Evolutionary conservation across 2,113 vertebrate species (phyloP).

Genomic region (Pimephales promelas): DNA sequence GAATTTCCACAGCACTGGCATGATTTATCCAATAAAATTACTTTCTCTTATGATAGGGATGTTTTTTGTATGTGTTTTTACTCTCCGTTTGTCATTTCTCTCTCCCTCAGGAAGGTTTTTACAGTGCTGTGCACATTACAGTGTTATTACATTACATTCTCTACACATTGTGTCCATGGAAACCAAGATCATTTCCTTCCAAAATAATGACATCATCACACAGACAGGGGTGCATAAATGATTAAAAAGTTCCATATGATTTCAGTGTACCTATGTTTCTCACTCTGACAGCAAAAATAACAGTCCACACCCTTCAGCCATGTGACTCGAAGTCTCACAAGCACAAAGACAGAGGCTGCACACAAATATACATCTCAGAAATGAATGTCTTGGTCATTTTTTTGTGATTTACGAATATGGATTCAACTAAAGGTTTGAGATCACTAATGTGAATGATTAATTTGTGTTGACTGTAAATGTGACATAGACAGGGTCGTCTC

Average conservation of each 20-base stretch:
- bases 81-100: not conserved
- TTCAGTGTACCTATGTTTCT: not conserved
- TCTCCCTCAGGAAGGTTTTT: not conserved
- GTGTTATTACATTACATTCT: not conserved
- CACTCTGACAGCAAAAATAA: constrained; percentile 41
- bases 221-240: not conserved
- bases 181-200: constrained; percentile 37
- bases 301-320: constrained; percentile 42
- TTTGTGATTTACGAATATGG: not conserved
- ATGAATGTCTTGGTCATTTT: not conserved
- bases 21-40: not conserved
- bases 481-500: not conserved
- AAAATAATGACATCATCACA: constrained; percentile 15
- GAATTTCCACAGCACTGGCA: not conserved
- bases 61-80: not conserved
- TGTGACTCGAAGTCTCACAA: constrained; percentile 35
- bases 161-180: constrained; percentile 26
- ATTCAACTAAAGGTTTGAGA: not conserved
- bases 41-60: not conserved
- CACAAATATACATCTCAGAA: not conserved
- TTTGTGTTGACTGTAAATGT: not conserved
- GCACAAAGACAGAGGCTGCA: not conserved
- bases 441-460: not conserved
- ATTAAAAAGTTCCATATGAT: not conserved
- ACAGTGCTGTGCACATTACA: not conserved